A percentile compares a stretch with the other conserved stretches of the same genome.
Evolutionary conservation across 2,888 invertebrate genomes (phyloP).

Genomic region (Nomada ruficornis): DNA sequence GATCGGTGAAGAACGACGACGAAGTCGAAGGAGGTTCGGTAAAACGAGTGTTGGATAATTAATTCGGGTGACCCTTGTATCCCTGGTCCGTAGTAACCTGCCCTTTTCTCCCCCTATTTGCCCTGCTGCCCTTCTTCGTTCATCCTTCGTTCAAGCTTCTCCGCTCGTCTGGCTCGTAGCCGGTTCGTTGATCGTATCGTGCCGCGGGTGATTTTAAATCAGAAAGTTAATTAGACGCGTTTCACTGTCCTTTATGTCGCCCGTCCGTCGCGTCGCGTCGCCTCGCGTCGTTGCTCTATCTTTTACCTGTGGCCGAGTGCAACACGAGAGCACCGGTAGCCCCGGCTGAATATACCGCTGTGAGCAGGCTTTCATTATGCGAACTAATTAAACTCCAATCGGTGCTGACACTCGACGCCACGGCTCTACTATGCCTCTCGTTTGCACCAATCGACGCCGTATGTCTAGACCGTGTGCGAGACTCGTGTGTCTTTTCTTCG

Average conservation of each 20-base stretch:
- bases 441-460: slow-evolving; percentile 59
- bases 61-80: slow-evolving; percentile 77
- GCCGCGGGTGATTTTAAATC: slow-evolving; percentile 80
- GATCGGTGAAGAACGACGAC: slow-evolving; percentile 44
- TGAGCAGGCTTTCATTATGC: slow-evolving; percentile 78
- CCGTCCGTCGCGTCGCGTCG: slow-evolving; percentile 65
- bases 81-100: slow-evolving; percentile 60
- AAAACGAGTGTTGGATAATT: slow-evolving; percentile 79
- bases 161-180: not conserved
- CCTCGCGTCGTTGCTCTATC: slow-evolving; percentile 48
- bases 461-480: slow-evolving; percentile 32
- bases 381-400: slow-evolving; percentile 82
- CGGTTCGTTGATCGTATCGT: slow-evolving; percentile 76
- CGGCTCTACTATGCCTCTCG: slow-evolving; percentile 46
- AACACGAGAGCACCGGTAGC: slow-evolving; percentile 32
- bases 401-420: slow-evolving; percentile 66
- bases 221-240: slow-evolving; percentile 82
- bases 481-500: not conserved
- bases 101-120: slow-evolving; percentile 23
- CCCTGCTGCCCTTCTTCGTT: slow-evolving; percentile 13
- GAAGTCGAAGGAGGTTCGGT: slow-evolving; percentile 55
- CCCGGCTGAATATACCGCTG: slow-evolving; percentile 50
- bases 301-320: slow-evolving; percentile 44
- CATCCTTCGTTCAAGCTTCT: slow-evolving; percentile 6
- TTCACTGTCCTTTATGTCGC: slow-evolving; percentile 76